Evolutionary conservation across 1,140 invertebrate genomes (phyloP).

Genomic region (Wasmannia auropunctata): DNA sequence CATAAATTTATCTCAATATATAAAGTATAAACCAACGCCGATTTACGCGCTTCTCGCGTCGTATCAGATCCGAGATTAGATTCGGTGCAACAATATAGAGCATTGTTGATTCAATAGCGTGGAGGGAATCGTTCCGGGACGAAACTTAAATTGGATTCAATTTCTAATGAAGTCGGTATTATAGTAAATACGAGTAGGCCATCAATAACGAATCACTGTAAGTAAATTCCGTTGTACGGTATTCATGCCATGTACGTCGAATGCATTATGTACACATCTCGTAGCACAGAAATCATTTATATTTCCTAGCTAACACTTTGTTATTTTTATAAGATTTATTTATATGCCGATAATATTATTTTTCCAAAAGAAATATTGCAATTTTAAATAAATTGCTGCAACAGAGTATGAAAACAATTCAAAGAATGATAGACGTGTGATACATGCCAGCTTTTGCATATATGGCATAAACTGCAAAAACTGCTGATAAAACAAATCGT

Average conservation of each 20-base stretch:
- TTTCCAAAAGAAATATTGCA: not conserved
- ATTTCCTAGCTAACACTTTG: not conserved
- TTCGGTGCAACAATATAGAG: constrained; percentile 46
- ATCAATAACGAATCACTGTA: constrained; percentile 12
- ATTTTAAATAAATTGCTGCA: constrained; percentile 4
- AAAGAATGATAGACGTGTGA: not conserved
- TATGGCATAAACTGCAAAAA: not conserved
- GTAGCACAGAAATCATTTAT: not conserved
- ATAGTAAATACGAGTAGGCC: not conserved
- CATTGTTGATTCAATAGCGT: constrained; percentile 55
- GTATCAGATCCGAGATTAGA: constrained; percentile 47
- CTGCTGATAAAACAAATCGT: not conserved
- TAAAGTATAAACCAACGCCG: not conserved
- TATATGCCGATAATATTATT: not conserved
- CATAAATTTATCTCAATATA: constrained; percentile 5
- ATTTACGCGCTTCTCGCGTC: not conserved
- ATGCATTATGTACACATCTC: not conserved
- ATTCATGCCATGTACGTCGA: not conserved
- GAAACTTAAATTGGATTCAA: constrained; percentile 69
- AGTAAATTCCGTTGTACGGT: constrained; percentile 1
- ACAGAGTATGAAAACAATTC: not conserved
- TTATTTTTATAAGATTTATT: not conserved
- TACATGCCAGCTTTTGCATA: not conserved
- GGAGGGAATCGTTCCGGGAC: constrained; percentile 26
- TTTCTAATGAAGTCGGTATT: constrained; percentile 59